Base-by-base conservation (phyloP, 2,113 vertebrate species). In the Eurystomus gularis region DNA sequence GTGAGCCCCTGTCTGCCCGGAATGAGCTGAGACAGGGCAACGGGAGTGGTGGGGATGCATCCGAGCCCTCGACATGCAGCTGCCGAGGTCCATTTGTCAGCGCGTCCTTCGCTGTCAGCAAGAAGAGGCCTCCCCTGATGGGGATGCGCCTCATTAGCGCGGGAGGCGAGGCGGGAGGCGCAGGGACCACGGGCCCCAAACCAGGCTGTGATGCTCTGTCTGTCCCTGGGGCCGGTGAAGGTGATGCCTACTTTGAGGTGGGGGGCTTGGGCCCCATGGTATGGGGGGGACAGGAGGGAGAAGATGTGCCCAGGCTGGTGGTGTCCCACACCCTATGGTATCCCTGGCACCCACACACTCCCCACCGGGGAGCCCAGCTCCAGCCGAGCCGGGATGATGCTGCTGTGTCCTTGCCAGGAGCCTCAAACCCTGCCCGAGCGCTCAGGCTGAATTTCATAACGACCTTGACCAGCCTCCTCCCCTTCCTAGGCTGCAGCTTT, bases 61-160 rank as follows among this genome's bases (percentile, higher is more conserved):
- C 87, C 0, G 42, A 96, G 81, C 73, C 13, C 6, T 96, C 68
- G 24, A 33, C 13, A 8, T 10, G 86, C 7, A 4, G 86, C 88
- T 0, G 5, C 68, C 0, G 1, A 90, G 86, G 64, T 58, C 92
- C 88, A 95, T 97, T 97, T 96, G 78, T 97, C 97, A 97, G 81
- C 13, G 0, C 0, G 81, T 96, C 97, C 96, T 97, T 95, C 0
- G 24, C 96, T 97, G 97, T 93, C 96, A 94, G 52, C 46, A 40
- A 97, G 90, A 86, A 95, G 90, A 91, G 81, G 86, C 66, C 88
- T 94, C 93, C 90, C 84, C 93, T 82, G 82, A 65, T 17, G 80
- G 87, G 82, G 91, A 77, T 73, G 89, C 2, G 4, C 64, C 90
- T 97, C 94, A 55, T 96, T 93, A 96, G 91, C 2, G 0, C 44